Evolutionary conservation across 1,140 invertebrate species (phyloP), one percentile per base, ranked within the genome.

Genomic region (Microplitis mediator): DNA sequence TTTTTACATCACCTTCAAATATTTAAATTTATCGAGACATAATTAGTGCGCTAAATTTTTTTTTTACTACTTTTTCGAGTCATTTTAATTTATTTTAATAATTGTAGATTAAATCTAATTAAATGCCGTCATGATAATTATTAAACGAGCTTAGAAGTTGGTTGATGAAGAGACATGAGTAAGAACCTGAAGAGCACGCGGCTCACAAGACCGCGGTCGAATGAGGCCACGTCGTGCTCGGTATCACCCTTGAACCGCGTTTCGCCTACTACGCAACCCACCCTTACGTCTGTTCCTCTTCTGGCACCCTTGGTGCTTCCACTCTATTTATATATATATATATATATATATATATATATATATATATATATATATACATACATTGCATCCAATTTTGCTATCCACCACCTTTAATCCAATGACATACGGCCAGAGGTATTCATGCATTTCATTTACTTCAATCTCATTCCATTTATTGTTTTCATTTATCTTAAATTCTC

Each of bases 181-280:
- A 14, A n/a, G 23, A 2, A n/a, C 16, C 16, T 11, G 5, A n/a
- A 54, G 68, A 75, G 63, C 64, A 54, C 56, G 68, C 77, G 62
- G 51, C 58, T 79, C 74, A 71, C 72, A 61, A 69, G 74, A 72
- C 64, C 60, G 71, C 74, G 73, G 56, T 74, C 76, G 76, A 81
- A 52, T 81, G 80, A 81, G 64, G 74, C 35, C 56, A 51, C 45
- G 5, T 16, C 71, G 69, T 60, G 60, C 67, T 31, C 23, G 16
- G 45, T 50, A 66, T 75, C 74, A 75, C 69, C 72, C 68, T 75
- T 63, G 50, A 52, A 36, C 35, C 39, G 16, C 76, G 77, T 72
- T 61, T 65, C 74, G 70, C 70, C 67, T 58, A 72, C 74, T 54
- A 79, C 79, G 74, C 79, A 80, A 63, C 68, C 74, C 71, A 65